Conservation (phyloP, 2,113 vertebrate species). For the Pluvianellus socialis region DNA sequence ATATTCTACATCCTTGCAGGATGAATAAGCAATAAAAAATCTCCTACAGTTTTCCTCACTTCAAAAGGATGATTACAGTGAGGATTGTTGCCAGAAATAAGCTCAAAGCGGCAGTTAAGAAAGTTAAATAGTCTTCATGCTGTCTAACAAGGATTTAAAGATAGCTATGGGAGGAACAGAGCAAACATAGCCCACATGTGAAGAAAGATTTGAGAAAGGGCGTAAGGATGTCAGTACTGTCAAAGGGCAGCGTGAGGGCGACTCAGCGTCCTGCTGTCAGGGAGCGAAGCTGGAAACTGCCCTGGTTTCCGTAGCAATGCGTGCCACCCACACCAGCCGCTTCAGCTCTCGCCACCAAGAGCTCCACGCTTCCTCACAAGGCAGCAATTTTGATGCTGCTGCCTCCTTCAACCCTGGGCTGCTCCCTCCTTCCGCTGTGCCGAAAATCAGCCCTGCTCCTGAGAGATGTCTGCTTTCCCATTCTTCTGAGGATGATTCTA, state of each 20-base stretch:
- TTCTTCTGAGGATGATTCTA: not conserved
- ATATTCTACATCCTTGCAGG: not conserved
- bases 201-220: not conserved
- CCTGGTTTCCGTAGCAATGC: not conserved
- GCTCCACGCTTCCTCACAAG: rapidly evolving
- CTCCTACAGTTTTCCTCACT: not conserved
- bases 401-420: not conserved
- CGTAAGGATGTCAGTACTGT: not conserved
- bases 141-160: not conserved
- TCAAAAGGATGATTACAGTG: not conserved
- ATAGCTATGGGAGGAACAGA: not conserved
- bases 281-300: not conserved
- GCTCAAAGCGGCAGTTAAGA: not conserved
- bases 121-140: not conserved
- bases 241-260: not conserved
- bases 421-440: not conserved
- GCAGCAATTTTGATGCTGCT: not conserved
- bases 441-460: not conserved
- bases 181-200: not conserved
- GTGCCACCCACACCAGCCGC: not conserved
- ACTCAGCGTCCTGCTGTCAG: not conserved
- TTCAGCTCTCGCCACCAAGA: not conserved
- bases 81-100: not conserved
- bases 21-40: not conserved
- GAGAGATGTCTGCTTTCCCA: not conserved